A percentile compares a stretch with the other conserved stretches of the same genome.
Conservation (phyloP, 2,888 invertebrate species). For the Stictocephala bisonia region DNA sequence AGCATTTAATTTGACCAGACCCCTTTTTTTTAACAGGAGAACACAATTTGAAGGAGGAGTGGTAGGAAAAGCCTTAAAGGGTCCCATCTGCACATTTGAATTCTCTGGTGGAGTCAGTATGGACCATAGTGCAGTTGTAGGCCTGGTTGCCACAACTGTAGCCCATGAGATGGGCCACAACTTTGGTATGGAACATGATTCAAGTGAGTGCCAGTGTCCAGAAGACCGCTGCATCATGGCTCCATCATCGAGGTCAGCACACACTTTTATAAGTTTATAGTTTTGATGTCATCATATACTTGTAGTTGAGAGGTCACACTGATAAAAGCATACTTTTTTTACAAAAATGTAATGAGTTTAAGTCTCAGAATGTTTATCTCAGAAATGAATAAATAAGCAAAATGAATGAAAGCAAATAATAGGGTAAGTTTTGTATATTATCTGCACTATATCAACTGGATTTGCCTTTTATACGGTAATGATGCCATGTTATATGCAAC, state of each 20-base stretch:
- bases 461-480: too few relatives aligned
- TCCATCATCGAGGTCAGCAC: constrained; percentile 85
- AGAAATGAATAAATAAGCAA: too few relatives aligned
- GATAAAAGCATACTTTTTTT: not conserved
- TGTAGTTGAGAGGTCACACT: too few relatives aligned
- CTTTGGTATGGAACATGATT: constrained; percentile 98
- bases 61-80: constrained; percentile 96
- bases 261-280: not conserved
- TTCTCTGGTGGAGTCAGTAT: constrained; percentile 97
- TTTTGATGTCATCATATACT: too few relatives aligned
- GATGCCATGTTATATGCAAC: too few relatives aligned
- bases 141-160: constrained; percentile 94
- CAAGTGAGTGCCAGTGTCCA: constrained; percentile 85
- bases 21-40: constrained; percentile 71
- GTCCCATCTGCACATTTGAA: constrained; percentile 96
- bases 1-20: not conserved
- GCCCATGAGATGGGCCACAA: constrained; percentile 99
- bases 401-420: too few relatives aligned
- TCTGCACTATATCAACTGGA: too few relatives aligned
- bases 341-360: too few relatives aligned
- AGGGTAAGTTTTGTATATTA: too few relatives aligned
- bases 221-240: constrained; percentile 97
- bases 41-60: constrained; percentile 92
- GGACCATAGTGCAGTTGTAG: constrained; percentile 88
- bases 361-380: too few relatives aligned